Percentiles rank a stretch among this genome's conserved stretches.
Conservation (phyloP, 1,140 invertebrate genomes). For the Periplaneta americana region DNA sequence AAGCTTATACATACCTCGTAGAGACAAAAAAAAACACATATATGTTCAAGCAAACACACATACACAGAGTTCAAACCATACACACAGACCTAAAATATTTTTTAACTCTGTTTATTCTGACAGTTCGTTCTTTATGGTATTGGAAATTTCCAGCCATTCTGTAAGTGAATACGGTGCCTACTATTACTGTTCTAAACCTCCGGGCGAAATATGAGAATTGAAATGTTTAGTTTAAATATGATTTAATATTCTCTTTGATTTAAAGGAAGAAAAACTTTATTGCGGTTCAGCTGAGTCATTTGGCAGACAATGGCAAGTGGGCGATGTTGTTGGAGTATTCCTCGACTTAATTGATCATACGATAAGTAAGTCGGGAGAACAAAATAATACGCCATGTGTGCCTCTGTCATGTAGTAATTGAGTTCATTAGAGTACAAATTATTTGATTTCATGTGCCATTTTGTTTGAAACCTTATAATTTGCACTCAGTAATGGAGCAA, state of each 20-base stretch:
- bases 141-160: too few species aligned
- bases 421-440: background rate
- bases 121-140: too few species aligned
- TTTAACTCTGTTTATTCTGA: too few species aligned
- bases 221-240: background rate
- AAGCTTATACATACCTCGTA: too few species aligned
- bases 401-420: background rate
- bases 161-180: too few species aligned
- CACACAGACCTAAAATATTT: too few species aligned
- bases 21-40: too few species aligned
- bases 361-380: constrained; percentile 72
- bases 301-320: constrained; percentile 91
- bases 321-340: constrained; percentile 92
- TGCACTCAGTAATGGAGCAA: background rate
- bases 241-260: constrained; percentile 25
- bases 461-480: background rate
- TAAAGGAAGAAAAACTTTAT: constrained; percentile 92
- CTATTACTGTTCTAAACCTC: too few species aligned
- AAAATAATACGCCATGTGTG: background rate
- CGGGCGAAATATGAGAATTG: background rate
- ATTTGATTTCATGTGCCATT: background rate
- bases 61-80: too few species aligned
- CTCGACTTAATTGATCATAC: constrained; percentile 94
- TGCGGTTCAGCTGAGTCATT: constrained; percentile 83
- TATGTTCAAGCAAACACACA: too few species aligned